Evolutionary conservation across 2,888 invertebrate genomes (phyloP).

Genomic region (Drosophila meridionalis): DNA sequence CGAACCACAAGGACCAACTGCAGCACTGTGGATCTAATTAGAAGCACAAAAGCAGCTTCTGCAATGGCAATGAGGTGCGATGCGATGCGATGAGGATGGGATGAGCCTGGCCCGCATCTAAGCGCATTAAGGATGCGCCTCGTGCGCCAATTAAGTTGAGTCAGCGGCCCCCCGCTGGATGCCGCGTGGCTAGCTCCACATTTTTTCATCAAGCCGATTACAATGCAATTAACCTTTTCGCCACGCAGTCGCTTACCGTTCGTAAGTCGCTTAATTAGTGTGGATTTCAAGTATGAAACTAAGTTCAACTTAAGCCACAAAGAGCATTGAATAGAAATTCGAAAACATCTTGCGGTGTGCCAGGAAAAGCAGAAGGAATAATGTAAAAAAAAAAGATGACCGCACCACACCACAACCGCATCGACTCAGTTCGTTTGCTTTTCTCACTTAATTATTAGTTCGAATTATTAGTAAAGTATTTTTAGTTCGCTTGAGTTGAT

Average conservation of each 20-base stretch:
- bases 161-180: conserved; percentile 46
- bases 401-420: neutral
- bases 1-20: conserved; percentile 23
- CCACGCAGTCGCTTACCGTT: conserved; percentile 56
- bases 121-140: conserved; percentile 78
- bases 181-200: conserved; percentile 42
- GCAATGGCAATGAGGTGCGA: conserved; percentile 39
- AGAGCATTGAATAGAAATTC: conserved; percentile 18
- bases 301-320: conserved; percentile 1
- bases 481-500: neutral
- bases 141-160: conserved; percentile 76
- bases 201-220: conserved; percentile 61
- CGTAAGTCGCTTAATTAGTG: conserved; percentile 57
- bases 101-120: conserved; percentile 56
- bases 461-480: neutral
- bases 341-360: neutral
- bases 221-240: conserved; percentile 74
- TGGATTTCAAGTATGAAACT: conserved; percentile 22
- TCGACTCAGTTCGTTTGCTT: neutral
- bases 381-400: neutral
- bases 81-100: conserved; percentile 25
- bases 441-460: neutral
- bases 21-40: conserved; percentile 66
- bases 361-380: neutral
- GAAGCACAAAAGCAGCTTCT: conserved; percentile 61